Conservation (phyloP, 2,797 vertebrate genomes). For the Champsocephalus esox region DNA sequence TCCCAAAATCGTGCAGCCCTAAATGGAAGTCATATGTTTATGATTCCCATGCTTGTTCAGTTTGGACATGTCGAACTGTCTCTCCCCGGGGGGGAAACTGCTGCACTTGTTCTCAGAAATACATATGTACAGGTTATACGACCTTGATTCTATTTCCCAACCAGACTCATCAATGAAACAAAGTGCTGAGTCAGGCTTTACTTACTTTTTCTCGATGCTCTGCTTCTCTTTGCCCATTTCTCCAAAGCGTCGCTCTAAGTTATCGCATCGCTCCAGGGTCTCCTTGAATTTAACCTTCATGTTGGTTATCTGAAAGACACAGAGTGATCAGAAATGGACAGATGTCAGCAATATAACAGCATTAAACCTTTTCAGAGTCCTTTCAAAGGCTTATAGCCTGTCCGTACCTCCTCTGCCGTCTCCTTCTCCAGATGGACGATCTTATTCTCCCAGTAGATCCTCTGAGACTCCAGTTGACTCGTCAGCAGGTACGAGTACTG, state of each 20-base stretch:
- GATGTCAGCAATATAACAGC: no score
- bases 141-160: no score
- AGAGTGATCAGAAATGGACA: not conserved
- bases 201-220: conserved; percentile 93
- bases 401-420: conserved; percentile 92
- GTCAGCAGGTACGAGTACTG: conserved; percentile 98
- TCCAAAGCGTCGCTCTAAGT: conserved; percentile 90
- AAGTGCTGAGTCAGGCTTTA: not conserved
- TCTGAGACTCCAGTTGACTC: conserved; percentile 96
- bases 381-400: not conserved
- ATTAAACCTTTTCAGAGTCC: no score
- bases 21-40: no score
- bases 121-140: no score
- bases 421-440: conserved; percentile 97
- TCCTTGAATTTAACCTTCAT: conserved; percentile 99
- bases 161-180: not conserved
- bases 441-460: conserved; percentile 99
- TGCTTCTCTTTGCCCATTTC: conserved; percentile 95
- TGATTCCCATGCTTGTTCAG: not conserved
- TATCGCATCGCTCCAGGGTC: conserved; percentile 97
- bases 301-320: conserved; percentile 91
- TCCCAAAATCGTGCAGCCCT: no score
- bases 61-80: not conserved
- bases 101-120: no score
- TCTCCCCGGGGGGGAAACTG: no score